These are phyloP conservation scores for Hyles euphorbiae DNA, from an alignment of 1,140 invertebrate genomes.

Conservation along the genomic window DNA sequence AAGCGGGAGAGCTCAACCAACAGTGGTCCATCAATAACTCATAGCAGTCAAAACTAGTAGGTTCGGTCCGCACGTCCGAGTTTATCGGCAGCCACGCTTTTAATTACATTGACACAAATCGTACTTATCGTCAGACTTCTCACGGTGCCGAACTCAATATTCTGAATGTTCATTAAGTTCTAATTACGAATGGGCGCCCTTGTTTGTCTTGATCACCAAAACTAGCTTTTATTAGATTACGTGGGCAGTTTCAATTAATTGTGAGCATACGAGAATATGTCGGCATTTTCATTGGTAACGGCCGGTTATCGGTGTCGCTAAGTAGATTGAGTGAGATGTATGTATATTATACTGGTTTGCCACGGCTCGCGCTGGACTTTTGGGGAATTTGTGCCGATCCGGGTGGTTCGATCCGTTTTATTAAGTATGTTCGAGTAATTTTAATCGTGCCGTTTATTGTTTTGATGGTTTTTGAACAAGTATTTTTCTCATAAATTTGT, in stretches of 20 bases:
- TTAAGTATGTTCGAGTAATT: constrained; percentile 10
- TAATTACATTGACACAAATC: constrained; percentile 74
- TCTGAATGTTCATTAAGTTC: constrained; percentile 72
- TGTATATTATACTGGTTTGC: constrained; percentile 55
- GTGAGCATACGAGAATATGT: constrained; percentile 59
- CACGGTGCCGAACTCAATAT: constrained; percentile 70
- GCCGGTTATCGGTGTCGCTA: constrained; percentile 65
- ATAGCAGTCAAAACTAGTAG: constrained; percentile 62
- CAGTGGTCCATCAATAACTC: constrained; percentile 49
- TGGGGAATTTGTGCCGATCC: constrained; percentile 31
- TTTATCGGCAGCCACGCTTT: constrained; percentile 70
- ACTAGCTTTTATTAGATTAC: constrained; percentile 74
- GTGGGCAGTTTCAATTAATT: constrained; percentile 74
- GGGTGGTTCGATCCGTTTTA: constrained; percentile 30
- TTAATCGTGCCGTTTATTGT: constrained; percentile 5
- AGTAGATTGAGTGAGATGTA: constrained; percentile 63
- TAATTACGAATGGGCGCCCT: constrained; percentile 73
- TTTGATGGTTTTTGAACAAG: constrained; percentile 5
- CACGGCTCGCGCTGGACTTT: constrained; percentile 37
- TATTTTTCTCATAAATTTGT: constrained; percentile 1
- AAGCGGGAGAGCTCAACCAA: constrained; percentile 25
- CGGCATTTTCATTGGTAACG: constrained; percentile 64
- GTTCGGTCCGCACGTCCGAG: constrained; percentile 52
- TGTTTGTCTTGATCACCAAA: constrained; percentile 71
- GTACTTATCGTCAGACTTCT: constrained; percentile 68